Evolutionary conservation across 2,797 vertebrate species (phyloP), one percentile per base, ranked within the genome.

Genomic region (Oreochromis grahami): DNA sequence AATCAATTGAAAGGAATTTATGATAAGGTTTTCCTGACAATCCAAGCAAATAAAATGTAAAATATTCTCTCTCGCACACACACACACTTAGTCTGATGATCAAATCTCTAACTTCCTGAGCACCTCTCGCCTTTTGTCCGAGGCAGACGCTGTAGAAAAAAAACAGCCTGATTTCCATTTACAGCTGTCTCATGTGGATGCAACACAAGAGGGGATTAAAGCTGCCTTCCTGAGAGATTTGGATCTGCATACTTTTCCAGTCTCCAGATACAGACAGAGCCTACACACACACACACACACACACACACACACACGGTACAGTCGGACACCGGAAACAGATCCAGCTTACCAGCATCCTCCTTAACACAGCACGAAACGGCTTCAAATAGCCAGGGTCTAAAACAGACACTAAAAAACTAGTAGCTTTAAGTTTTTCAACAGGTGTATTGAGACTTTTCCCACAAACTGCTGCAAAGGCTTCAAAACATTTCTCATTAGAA

Each of bases 151-250:
- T 9, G 14, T 24, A 65, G 80, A 84, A 26, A 43, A 38, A 38
- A 24, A 7, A 51, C 83, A 29, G 72, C 50, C 68, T 24, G 87
- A 90, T 92, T 93, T 90, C 88, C 90, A 92, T 93, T 92, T 84
- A 80, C 86, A 88, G 90, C 87, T 34, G 76, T 91, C 93, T 94
- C 93, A 93, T 93, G 92, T 91, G 92, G 91, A 93, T 81, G 90
- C 91, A 89, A 88, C 85, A 93, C 91, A 86, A 94, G 90, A 92
- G 80, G 80, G 91, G 95, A 95, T 96, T 96, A 95, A 85, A 72
- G 85, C 82, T 68, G 92, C 89, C 94, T 93, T 95, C 91, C 93
- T 90, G 88, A 85, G 90, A 93, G 92, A 93, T 94, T 95, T 91
- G 81, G 88, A 94, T 91, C 88, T 84, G 86, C 92, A 93, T 92